These are phyloP conservation scores for Procambarus virginalis DNA, from an alignment of 1,140 invertebrate genomes.

Conservation along the genomic window DNA sequence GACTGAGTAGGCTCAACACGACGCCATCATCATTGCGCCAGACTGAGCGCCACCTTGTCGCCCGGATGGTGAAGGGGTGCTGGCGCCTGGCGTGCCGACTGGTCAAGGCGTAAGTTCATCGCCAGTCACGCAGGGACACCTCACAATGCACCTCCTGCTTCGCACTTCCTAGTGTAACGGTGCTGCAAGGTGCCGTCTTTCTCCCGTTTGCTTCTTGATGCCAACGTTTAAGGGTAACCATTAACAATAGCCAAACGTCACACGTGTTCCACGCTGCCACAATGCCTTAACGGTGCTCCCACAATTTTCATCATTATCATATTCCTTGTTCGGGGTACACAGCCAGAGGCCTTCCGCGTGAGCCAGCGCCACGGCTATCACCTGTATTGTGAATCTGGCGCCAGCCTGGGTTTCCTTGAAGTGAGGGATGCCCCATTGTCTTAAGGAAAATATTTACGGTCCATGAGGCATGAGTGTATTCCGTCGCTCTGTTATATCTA, in stretches of 20 bases:
- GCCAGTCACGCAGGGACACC: background rate
- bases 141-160: background rate
- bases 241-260: background rate
- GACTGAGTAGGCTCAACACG: background rate
- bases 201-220: background rate
- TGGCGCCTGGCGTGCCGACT: background rate
- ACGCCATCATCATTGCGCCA: background rate
- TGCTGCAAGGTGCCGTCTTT: background rate
- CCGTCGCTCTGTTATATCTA: background rate
- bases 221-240: background rate
- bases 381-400: background rate
- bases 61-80: background rate
- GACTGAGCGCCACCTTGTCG: background rate
- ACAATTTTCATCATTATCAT: background rate
- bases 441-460: background rate
- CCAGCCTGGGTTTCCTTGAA: background rate
- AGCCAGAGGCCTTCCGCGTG: background rate
- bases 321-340: background rate
- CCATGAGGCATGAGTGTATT: background rate
- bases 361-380: background rate
- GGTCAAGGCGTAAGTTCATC: constrained; percentile 8
- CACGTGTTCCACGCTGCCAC: background rate
- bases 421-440: too few species aligned
- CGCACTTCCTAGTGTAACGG: constrained; percentile 30
- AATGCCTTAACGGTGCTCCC: background rate